These are phyloP conservation scores for Polylopha cassiicola DNA, from an alignment of 2,888 invertebrate species.

Conservation along the genomic window DNA sequence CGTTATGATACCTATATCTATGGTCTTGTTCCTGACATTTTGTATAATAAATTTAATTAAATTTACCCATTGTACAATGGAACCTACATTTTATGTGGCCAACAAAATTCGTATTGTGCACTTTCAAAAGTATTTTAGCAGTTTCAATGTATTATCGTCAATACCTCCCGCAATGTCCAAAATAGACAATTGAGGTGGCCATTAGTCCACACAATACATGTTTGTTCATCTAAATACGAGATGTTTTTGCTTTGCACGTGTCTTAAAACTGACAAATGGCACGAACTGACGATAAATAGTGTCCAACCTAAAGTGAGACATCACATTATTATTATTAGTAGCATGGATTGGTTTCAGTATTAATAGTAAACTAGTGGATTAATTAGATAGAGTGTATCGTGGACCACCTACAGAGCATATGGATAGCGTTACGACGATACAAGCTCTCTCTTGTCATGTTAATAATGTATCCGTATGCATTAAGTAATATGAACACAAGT, in stretches of 20 bases:
- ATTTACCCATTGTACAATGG: no score
- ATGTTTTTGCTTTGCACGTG: conserved; percentile 24
- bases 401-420: conserved; percentile 31
- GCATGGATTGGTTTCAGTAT: conserved; percentile 15
- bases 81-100: no score
- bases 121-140: conserved; percentile 11
- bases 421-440: conserved; percentile 26
- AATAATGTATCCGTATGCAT: conserved; percentile 31
- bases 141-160: conserved; percentile 10
- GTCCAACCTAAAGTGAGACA: conserved; percentile 22
- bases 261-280: conserved; percentile 24
- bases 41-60: no score
- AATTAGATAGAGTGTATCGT: conserved; percentile 28
- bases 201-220: conserved; percentile 18
- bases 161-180: conserved; percentile 14
- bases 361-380: conserved; percentile 21
- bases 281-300: conserved; percentile 21
- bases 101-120: conserved; percentile 3
- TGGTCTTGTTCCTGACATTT: no score
- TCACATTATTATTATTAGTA: conserved; percentile 18
- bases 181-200: conserved; percentile 9
- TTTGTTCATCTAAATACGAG: conserved; percentile 19
- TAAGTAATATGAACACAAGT: conserved; percentile 21
- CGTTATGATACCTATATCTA: no score
- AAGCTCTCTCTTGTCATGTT: conserved; percentile 30